Conservation (phyloP, 2,797 vertebrate genomes). For the Tenualosa thibaudeaui region DNA sequence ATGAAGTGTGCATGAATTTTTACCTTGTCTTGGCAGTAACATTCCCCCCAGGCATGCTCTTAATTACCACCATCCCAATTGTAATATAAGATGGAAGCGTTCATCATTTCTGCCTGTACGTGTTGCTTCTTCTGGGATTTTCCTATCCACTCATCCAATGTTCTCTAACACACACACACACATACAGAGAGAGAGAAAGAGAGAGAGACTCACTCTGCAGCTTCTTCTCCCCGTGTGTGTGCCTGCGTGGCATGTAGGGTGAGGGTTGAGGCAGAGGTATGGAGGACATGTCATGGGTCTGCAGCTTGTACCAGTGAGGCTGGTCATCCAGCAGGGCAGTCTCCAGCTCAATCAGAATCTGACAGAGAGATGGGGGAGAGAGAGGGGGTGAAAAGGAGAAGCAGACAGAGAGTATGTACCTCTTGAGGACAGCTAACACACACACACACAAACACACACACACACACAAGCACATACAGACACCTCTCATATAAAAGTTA, state of each 20-base stretch:
- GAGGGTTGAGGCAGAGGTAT: conserved; percentile 89
- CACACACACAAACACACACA: background rate
- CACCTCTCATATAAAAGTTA: background rate
- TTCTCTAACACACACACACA: conserved; percentile 49
- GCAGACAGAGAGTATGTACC: background rate
- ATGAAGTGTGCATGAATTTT: too few species aligned
- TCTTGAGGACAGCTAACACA: background rate
- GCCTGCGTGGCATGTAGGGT: conserved; percentile 87
- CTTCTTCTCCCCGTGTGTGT: conserved; percentile 92
- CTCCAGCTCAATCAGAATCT: conserved; percentile 97
- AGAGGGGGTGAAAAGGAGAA: background rate
- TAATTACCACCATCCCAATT: too few species aligned
- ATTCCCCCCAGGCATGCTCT: too few species aligned
- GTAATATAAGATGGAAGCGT: too few species aligned
- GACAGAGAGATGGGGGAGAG: conserved; percentile 21
- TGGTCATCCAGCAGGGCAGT: conserved; percentile 94
- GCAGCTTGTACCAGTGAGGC: conserved; percentile 86
- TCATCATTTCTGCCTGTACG: too few species aligned
- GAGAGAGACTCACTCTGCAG: conserved; percentile 90
- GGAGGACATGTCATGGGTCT: conserved; percentile 89
- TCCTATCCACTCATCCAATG: too few species aligned
- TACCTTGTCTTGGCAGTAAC: too few species aligned
- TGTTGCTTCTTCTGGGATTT: too few species aligned
- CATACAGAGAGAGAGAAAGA: conserved; percentile 69
- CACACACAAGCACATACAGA: conserved; percentile 8